A percentile compares a stretch with the other conserved stretches of the same genome.
Evolutionary conservation across 2,888 invertebrate species (phyloP).

Genomic region (Brachylomia viminalis): DNA sequence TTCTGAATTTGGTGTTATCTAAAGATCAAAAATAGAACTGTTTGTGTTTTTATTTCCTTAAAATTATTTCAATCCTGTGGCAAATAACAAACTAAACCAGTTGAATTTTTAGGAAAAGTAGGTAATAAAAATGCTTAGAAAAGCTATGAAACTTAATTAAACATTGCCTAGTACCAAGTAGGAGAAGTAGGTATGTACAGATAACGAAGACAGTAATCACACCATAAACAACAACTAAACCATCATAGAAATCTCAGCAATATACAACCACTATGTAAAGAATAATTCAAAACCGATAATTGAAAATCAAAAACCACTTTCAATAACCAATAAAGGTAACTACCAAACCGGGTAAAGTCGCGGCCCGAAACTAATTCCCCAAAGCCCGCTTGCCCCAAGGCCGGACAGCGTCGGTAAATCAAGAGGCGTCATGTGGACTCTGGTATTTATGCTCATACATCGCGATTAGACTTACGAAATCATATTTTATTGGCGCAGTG

Average conservation of each 20-base stretch:
- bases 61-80: not conserved
- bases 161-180: not conserved
- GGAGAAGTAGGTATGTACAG: not conserved
- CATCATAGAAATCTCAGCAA: conserved; percentile 5
- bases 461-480: conserved; percentile 83
- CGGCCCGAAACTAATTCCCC: conserved; percentile 47
- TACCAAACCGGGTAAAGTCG: conserved; percentile 51
- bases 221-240: conserved; percentile 16
- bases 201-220: conserved; percentile 35
- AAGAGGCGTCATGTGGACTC: conserved; percentile 82
- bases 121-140: not conserved
- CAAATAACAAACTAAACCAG: not conserved
- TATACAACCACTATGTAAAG: conserved; percentile 20
- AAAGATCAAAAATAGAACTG: conserved; percentile 3
- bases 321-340: conserved; percentile 52
- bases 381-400: conserved; percentile 53
- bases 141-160: not conserved
- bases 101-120: not conserved
- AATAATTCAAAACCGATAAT: conserved; percentile 57
- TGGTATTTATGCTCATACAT: conserved; percentile 77
- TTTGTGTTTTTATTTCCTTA: conserved; percentile 32
- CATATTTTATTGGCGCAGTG: conserved; percentile 76
- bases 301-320: conserved; percentile 50
- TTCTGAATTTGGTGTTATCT: conserved; percentile 6
- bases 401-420: conserved; percentile 72